phyloP scores from a whole-genome alignment of 2,113 vertebrate genomes.

The Rutilus rutilus region DNA sequence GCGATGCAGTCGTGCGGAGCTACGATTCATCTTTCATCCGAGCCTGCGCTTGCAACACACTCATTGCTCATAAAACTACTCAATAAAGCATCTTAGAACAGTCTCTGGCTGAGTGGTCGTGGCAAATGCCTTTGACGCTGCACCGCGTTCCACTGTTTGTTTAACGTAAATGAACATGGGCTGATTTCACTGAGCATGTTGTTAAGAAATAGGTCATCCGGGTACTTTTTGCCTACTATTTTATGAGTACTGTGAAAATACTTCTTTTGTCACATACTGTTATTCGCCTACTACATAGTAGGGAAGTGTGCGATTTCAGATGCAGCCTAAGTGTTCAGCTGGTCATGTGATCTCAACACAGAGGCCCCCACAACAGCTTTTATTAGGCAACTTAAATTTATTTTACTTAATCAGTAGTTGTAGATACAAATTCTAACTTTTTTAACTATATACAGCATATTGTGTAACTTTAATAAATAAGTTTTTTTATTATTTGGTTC shows the following conservation, averaged over 20 bases:
- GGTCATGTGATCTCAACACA: background rate
- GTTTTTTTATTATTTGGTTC: no score
- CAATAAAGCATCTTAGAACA: conserved; percentile 37
- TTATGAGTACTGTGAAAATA: no score
- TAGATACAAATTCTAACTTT: background rate
- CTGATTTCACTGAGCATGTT: background rate
- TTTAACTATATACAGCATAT: background rate
- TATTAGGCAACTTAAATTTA: background rate
- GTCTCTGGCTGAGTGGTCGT: conserved; percentile 1
- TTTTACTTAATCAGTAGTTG: background rate
- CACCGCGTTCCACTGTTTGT: background rate
- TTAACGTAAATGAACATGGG: background rate
- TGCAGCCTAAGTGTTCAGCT: background rate
- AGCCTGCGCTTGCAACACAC: background rate
- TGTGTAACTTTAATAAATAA: background rate
- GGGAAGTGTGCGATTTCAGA: no score
- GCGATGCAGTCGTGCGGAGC: conserved; percentile 25
- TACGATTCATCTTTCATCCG: conserved; percentile 23
- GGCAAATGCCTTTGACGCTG: background rate
- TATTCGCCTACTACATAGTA: no score
- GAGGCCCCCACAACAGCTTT: background rate
- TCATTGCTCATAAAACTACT: conserved; percentile 33
- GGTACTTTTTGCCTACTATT: no score
- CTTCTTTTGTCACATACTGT: no score
- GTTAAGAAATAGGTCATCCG: no score